phyloP scores from a whole-genome alignment of 2,113 vertebrate species.

The Benthochromis sp. region DNA sequence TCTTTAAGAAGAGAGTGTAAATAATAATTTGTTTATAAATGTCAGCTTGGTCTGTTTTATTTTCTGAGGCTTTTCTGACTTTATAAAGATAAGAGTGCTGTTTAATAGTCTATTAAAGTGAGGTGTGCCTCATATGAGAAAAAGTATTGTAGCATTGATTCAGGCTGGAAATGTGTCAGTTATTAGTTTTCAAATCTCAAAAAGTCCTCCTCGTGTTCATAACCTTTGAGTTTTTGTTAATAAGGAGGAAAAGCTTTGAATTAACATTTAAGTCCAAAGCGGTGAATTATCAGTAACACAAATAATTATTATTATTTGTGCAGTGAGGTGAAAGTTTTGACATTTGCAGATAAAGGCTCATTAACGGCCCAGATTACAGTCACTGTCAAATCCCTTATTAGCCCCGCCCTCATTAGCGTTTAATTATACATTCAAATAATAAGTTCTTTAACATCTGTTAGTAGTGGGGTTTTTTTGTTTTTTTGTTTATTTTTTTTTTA shows the following conservation, averaged over 20 bases:
- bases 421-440: neutral
- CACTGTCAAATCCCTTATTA: neutral
- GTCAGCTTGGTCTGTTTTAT: neutral
- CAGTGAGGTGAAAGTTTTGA: neutral
- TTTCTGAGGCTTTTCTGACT: neutral
- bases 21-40: constrained; percentile 16
- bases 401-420: neutral
- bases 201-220: neutral
- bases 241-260: neutral
- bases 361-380: neutral
- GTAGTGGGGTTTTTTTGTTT: rapidly evolving
- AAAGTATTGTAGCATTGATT: neutral
- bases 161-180: neutral
- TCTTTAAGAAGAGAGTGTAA: constrained; percentile 7
- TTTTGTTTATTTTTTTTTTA: rapidly evolving
- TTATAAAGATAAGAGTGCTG: neutral
- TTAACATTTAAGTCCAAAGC: neutral
- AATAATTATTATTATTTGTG: neutral
- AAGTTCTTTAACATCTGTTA: neutral
- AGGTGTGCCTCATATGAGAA: neutral
- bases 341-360: neutral
- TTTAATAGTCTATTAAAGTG: neutral
- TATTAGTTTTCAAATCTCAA: neutral
- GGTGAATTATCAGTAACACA: neutral
- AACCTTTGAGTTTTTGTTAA: neutral